Evolutionary conservation across 2,797 vertebrate species (phyloP), one percentile per base, ranked within the genome.

Genomic region (Cottoperca gobio): DNA sequence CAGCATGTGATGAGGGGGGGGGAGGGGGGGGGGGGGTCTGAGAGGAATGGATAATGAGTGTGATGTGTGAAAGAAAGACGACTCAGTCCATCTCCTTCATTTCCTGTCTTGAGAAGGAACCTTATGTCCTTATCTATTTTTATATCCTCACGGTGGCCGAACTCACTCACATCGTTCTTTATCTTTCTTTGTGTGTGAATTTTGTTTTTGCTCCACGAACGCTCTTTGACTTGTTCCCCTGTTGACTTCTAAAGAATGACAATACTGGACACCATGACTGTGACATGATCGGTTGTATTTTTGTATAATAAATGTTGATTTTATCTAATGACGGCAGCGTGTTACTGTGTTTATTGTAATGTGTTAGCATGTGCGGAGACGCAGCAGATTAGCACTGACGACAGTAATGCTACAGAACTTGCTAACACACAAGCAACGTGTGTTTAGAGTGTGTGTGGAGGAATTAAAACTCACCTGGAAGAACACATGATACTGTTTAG

Each of bases 281-380:
- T 72, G 62, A 82, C 68, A 53, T 12, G n/a, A 54, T 48, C 73
- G 43, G 62, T 73, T 85, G 49, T 86, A 80, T 87, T 92, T 91
- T 92, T 90, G 89, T 89, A 48, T 80, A 87, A 92, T 88, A 92
- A 92, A 93, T 52, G 39, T 79, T 83, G 63, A 85, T 87, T 89
- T 86, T 71, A 53, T 75, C 50, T 61, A 57, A 82, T 57, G 45
- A 57, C 17, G 21, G 3, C 21, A 5, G n/a, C 6, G 33, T 54
- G 9, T 61, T 23, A 0, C 39, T 61, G 19, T 81, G 21, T 57
- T 48, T 55, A 8, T 67, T 75, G n/a, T 48, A 6, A 10, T 28
- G 5, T 48, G 6, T 46, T 9, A 26, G 26, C 26, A 26, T 26
- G 26, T 26, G 26, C 26, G 26, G 26, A 26, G 26, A 26, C 26